These are phyloP conservation scores for Aphrophora alni DNA, from an alignment of 2,888 invertebrate species.

Conservation along the genomic window DNA sequence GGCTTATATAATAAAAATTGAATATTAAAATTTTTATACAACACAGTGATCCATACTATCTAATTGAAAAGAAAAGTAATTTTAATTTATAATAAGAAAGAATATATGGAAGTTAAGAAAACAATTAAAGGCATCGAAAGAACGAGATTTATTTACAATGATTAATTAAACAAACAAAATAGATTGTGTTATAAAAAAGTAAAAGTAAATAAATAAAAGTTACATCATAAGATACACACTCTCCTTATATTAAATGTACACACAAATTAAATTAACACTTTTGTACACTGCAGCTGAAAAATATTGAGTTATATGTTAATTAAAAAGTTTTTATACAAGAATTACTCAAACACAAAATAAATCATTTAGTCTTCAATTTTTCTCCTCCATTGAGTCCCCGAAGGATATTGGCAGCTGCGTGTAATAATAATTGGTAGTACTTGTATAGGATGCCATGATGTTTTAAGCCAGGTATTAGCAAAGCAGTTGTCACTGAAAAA, in stretches of 20 bases:
- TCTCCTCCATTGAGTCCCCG: conserved; percentile 27
- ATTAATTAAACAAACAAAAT: neutral
- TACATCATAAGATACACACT: neutral
- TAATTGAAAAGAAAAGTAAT: too few species aligned
- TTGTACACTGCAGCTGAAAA: neutral
- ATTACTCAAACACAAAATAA: neutral
- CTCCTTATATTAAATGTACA: neutral
- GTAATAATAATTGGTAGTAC: conserved; percentile 42
- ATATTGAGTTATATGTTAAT: neutral
- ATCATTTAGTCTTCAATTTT: conserved; percentile 32
- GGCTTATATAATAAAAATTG: too few species aligned
- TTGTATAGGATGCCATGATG: conserved; percentile 49
- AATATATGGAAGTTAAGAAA: too few species aligned
- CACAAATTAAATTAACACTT: neutral
- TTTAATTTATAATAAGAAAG: too few species aligned
- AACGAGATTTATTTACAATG: neutral
- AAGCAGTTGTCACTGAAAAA: conserved; percentile 46
- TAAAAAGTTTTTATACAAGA: neutral
- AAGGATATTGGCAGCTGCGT: conserved; percentile 14
- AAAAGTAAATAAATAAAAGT: neutral
- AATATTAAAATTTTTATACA: too few species aligned
- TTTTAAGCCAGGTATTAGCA: conserved; percentile 50
- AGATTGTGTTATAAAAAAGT: neutral
- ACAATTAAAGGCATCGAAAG: too few species aligned
- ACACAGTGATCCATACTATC: too few species aligned